Conservation (phyloP, 2,888 invertebrate species). For the Elegia similella region DNA sequence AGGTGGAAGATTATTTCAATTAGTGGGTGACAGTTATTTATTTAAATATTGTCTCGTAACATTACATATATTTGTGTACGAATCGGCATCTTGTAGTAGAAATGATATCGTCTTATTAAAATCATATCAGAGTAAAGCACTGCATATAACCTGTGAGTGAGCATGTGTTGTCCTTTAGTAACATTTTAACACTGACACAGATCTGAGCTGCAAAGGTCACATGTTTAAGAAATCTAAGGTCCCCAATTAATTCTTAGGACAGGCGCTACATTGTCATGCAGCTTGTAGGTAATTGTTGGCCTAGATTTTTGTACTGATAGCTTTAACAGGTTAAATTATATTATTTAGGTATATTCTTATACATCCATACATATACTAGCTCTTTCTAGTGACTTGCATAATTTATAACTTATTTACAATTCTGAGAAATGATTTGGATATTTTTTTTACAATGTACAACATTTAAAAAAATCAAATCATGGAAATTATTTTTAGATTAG, state of each 20-base stretch:
- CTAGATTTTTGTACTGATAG: slow-evolving; percentile 60
- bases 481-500: too few relatives aligned
- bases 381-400: too few relatives aligned
- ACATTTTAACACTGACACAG: slow-evolving; percentile 7
- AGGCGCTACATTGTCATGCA: slow-evolving; percentile 20
- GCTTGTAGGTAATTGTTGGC: slow-evolving; percentile 46
- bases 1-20: too few relatives aligned
- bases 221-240: slow-evolving; percentile 10
- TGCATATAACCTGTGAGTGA: background rate
- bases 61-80: too few relatives aligned
- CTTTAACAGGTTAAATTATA: slow-evolving; percentile 20
- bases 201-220: slow-evolving; percentile 12
- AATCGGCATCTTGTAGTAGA: too few relatives aligned
- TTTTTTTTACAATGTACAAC: too few relatives aligned
- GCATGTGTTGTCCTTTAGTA: background rate
- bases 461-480: too few relatives aligned
- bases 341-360: background rate
- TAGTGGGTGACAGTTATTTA: too few relatives aligned
- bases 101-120: background rate
- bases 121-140: background rate
- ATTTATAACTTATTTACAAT: too few relatives aligned
- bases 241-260: slow-evolving; percentile 10
- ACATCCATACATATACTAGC: too few relatives aligned
- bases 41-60: too few relatives aligned
- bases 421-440: too few relatives aligned